These are phyloP conservation scores for Neomonachus schauinslandi DNA, from an alignment of 2,113 vertebrate species.

Conservation along the genomic window DNA sequence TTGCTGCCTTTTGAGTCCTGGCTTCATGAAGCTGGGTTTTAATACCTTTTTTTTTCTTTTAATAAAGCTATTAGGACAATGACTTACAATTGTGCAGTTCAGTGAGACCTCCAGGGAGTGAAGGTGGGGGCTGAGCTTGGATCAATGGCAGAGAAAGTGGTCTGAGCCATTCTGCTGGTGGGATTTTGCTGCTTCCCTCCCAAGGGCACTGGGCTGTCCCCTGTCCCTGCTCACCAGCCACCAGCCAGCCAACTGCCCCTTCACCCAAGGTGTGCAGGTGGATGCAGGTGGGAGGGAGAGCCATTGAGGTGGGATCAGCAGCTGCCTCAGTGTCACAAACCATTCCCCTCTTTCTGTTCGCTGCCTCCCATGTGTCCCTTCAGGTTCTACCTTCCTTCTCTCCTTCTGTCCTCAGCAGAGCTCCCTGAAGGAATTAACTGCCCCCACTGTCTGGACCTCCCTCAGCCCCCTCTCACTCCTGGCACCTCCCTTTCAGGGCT, in stretches of 20 bases:
- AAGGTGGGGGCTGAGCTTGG: not conserved
- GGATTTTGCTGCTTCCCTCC: not conserved
- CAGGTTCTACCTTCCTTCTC: not conserved
- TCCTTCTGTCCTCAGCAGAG: not conserved
- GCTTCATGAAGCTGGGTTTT: constrained; percentile 74
- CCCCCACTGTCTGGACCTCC: no score
- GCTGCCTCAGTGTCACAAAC: not conserved
- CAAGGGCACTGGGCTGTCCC: not conserved
- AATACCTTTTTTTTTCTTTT: not conserved
- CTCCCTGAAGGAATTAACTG: not conserved
- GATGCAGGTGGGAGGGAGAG: not conserved
- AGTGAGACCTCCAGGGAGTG: constrained; percentile 54
- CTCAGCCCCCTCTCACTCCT: not conserved
- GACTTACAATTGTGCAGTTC: constrained; percentile 64
- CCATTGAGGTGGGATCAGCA: not conserved
- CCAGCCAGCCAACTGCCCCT: not conserved
- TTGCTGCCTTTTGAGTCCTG: constrained; percentile 50
- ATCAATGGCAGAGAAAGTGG: constrained; percentile 27
- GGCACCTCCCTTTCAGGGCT: not conserved
- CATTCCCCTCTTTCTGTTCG: not conserved
- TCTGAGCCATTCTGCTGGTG: not conserved
- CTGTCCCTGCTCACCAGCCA: not conserved
- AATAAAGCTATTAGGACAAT: constrained; percentile 78
- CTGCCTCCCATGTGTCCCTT: not conserved
- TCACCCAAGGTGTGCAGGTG: not conserved